Percentiles rank a stretch among this genome's conserved stretches.
Evolutionary conservation across 2,113 vertebrate species (phyloP).

Genomic region (Illadopsis cleaveri): DNA sequence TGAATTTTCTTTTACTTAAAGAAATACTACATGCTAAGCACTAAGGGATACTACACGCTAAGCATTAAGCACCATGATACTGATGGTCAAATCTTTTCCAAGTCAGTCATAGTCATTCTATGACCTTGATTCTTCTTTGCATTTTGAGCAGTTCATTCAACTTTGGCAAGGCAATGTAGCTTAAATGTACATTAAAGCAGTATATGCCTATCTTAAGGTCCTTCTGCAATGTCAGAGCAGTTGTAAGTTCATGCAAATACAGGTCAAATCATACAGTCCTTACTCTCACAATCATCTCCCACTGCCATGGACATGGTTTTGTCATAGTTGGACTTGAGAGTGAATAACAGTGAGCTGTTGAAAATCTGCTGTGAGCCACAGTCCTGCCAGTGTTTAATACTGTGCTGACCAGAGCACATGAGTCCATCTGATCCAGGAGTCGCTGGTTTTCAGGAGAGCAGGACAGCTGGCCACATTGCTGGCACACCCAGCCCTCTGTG

Average conservation of each 20-base stretch:
- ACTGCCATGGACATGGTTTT: neutral
- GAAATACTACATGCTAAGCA: slow-evolving; percentile 11
- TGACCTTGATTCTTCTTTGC: neutral
- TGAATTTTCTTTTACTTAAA: slow-evolving; percentile 58
- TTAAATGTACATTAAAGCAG: neutral
- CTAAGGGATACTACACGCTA: neutral
- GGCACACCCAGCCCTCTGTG: neutral
- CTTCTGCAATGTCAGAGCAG: neutral
- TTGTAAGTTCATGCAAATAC: neutral
- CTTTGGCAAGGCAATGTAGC: neutral
- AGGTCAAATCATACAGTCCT: neutral
- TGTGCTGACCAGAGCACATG: neutral
- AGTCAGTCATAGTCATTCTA: neutral
- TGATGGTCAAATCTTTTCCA: slow-evolving; percentile 20
- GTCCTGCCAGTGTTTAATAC: neutral
- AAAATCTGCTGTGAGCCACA: neutral
- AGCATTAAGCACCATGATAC: neutral
- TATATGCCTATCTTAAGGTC: neutral
- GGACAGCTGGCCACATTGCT: neutral
- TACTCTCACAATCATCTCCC: neutral
- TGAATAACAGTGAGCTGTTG: neutral
- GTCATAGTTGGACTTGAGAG: neutral
- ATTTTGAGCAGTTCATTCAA: neutral
- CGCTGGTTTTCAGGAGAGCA: neutral
- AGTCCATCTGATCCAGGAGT: neutral